These are phyloP conservation scores for cattle (Bos taurus) DNA, from an alignment of 2,113 vertebrate genomes.

Conservation along the genomic window DNA sequence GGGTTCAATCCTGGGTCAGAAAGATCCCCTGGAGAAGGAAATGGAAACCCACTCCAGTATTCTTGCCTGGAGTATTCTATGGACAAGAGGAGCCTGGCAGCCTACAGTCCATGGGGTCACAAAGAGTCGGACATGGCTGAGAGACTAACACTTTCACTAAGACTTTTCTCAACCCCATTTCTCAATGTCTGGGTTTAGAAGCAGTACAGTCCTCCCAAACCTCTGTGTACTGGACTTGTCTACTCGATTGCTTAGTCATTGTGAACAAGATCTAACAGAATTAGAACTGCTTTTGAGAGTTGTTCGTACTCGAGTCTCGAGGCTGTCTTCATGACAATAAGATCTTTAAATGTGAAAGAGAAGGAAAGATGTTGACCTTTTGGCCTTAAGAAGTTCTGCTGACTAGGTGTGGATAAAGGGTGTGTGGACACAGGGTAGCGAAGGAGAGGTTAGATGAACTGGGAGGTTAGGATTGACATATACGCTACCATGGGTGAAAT, in stretches of 20 bases:
- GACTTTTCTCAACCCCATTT: background rate
- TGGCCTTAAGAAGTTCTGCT: background rate
- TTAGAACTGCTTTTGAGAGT: background rate
- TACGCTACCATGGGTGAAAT: background rate
- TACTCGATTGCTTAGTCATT: background rate
- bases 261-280: background rate
- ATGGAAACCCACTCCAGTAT: background rate
- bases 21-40: background rate
- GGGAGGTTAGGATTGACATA: background rate
- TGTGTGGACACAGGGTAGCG: background rate
- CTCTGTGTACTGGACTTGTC: background rate
- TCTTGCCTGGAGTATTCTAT: background rate
- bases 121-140: background rate
- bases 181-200: background rate
- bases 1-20: background rate
- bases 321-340: background rate
- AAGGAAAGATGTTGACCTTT: background rate
- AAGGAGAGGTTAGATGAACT: background rate
- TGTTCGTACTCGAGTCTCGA: background rate
- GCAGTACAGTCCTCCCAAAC: background rate
- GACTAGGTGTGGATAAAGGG: background rate
- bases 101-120: background rate
- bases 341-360: background rate
- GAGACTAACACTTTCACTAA: background rate
- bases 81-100: background rate